These are phyloP conservation scores for Lepilemur ruficaudatus DNA, from an alignment of 2,797 vertebrate species.

Conservation along the genomic window DNA sequence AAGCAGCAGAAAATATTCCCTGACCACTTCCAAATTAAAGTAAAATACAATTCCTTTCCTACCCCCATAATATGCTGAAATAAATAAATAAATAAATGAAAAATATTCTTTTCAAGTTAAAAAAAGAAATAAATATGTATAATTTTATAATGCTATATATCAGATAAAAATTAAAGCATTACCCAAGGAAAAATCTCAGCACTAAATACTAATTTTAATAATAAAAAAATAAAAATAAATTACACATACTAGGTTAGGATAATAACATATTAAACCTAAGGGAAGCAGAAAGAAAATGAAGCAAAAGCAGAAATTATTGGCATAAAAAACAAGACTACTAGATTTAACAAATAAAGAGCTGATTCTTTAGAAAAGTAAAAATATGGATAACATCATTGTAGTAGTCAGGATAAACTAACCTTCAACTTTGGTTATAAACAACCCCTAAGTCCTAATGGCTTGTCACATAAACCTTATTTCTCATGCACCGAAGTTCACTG, in stretches of 20 bases:
- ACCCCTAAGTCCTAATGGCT: not conserved
- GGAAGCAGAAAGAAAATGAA: slow-evolving; percentile 32
- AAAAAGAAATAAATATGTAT: not conserved
- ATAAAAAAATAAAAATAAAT: slow-evolving; percentile 30
- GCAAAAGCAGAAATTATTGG: not conserved
- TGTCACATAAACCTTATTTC: slow-evolving; percentile 28
- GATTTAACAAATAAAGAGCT: slow-evolving; percentile 39
- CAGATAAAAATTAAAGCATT: slow-evolving; percentile 38
- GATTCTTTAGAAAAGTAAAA: slow-evolving; percentile 33
- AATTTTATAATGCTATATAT: not conserved
- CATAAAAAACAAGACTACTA: not conserved
- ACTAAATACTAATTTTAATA: slow-evolving; percentile 46
- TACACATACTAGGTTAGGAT: not conserved
- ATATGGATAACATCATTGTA: slow-evolving; percentile 7
- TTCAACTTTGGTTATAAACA: slow-evolving; percentile 8
- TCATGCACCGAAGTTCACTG: not conserved
- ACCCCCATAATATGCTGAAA: too few relatives aligned
- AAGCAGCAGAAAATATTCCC: slow-evolving; percentile 5
- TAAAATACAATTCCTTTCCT: slow-evolving; percentile 15
- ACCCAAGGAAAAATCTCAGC: not conserved
- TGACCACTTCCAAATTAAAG: not conserved
- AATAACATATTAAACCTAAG: slow-evolving; percentile 27
- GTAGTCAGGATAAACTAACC: not conserved
- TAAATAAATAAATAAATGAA: too few relatives aligned
- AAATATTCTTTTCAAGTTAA: not conserved